These are phyloP conservation scores for Virgularia gustaviana DNA, from an alignment of 92 coral and sea anemone genomes.

Conservation along the genomic window DNA sequence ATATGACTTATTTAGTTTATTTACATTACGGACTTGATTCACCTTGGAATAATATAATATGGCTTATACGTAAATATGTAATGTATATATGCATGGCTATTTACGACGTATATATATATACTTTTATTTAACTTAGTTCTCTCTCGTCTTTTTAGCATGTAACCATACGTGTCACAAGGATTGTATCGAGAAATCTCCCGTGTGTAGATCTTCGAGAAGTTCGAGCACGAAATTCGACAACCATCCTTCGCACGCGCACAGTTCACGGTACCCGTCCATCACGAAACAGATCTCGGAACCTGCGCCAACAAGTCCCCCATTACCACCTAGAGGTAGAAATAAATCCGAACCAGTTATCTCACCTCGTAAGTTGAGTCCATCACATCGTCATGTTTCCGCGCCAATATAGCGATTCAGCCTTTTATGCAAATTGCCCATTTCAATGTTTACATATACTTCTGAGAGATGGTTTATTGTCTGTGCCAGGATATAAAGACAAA, in stretches of 20 bases:
- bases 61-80: no score
- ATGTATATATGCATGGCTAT: no score
- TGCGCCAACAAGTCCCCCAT: constrained; percentile 21
- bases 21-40: no score
- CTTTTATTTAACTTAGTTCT: not conserved
- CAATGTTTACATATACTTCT: no score
- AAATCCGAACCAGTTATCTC: constrained; percentile 10
- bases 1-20: no score
- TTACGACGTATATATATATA: not conserved
- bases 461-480: no score
- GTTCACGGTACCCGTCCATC: not conserved
- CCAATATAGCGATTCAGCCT: no score
- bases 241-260: not conserved
- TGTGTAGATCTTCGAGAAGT: constrained; percentile 49
- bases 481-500: no score
- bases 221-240: not conserved
- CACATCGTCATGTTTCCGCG: no score
- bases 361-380: constrained; percentile 7
- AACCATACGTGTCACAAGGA: constrained; percentile 78
- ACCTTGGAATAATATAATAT: no score
- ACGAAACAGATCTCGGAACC: constrained; percentile 27
- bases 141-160: constrained; percentile 57
- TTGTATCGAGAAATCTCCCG: constrained; percentile 66
- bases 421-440: no score
- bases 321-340: constrained; percentile 24